A percentile compares a stretch with the other conserved stretches of the same genome.
phyloP scores from a whole-genome alignment of 2,797 vertebrate genomes.

The Ctenopoma multispine region DNA sequence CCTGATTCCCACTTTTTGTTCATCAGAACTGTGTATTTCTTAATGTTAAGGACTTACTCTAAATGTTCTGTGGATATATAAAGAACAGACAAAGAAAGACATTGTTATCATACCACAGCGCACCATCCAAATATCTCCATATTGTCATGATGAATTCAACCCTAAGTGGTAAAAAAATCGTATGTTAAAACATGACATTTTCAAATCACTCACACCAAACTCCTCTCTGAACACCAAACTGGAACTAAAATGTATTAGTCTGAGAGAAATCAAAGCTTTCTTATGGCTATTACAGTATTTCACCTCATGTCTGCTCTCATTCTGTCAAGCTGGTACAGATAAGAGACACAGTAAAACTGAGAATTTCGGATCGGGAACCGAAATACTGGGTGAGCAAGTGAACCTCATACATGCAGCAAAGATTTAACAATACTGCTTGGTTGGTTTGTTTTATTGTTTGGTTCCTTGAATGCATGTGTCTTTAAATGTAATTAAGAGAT shows the following conservation, averaged over 20 bases:
- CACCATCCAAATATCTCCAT: no score
- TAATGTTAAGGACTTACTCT: no score
- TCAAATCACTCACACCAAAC: background rate
- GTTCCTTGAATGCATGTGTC: background rate
- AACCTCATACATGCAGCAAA: background rate
- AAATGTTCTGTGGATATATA: no score
- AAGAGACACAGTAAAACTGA: background rate
- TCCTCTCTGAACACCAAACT: background rate
- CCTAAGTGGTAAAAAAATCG: no score
- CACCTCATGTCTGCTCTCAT: background rate
- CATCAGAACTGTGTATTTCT: no score
- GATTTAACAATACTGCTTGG: background rate
- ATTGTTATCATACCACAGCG: no score
- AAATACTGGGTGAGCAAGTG: constrained; percentile 4
- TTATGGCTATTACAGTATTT: background rate
- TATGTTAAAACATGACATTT: background rate
- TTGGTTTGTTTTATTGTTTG: background rate
- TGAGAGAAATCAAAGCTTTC: background rate
- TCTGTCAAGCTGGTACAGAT: background rate
- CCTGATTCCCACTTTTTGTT: no score
- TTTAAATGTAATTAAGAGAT: background rate
- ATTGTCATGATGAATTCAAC: no score
- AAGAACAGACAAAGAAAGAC: no score
- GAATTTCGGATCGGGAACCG: background rate
- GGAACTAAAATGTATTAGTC: background rate